phyloP scores from a whole-genome alignment of 2,113 vertebrate genomes.

The Pomatostomus ruficeps region DNA sequence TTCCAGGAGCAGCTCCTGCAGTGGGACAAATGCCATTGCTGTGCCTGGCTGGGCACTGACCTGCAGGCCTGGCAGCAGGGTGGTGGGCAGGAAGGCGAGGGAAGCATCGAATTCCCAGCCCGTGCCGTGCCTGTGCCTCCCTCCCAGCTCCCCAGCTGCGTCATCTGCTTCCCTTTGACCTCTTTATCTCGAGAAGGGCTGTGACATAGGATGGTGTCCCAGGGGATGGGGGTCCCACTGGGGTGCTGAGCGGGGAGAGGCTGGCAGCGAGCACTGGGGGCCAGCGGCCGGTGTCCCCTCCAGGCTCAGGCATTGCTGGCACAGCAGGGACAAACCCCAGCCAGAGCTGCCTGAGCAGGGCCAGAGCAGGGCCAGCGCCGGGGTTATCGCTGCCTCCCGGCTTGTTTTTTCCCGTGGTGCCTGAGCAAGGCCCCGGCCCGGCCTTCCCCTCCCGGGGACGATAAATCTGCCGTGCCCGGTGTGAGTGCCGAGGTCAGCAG shows the following conservation, averaged over 20 bases:
- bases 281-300: rapidly evolving
- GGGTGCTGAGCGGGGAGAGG: background rate
- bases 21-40: background rate
- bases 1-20: background rate
- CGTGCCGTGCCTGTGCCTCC: background rate
- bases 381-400: background rate
- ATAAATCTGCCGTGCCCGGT: background rate
- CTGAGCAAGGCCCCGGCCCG: background rate
- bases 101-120: background rate
- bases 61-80: background rate
- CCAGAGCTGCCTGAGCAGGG: background rate
- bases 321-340: background rate
- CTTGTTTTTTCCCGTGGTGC: conserved; percentile 35
- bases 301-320: background rate
- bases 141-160: background rate
- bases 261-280: background rate
- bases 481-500: background rate
- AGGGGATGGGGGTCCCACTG: rapidly evolving
- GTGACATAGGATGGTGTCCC: background rate
- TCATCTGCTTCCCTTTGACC: background rate
- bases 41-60: rapidly evolving
- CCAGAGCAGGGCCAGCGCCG: rapidly evolving
- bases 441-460: background rate
- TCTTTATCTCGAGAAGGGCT: background rate
- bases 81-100: background rate